Conservation (phyloP, 2,888 invertebrate species). For the Rhogogaster chlorosoma region DNA sequence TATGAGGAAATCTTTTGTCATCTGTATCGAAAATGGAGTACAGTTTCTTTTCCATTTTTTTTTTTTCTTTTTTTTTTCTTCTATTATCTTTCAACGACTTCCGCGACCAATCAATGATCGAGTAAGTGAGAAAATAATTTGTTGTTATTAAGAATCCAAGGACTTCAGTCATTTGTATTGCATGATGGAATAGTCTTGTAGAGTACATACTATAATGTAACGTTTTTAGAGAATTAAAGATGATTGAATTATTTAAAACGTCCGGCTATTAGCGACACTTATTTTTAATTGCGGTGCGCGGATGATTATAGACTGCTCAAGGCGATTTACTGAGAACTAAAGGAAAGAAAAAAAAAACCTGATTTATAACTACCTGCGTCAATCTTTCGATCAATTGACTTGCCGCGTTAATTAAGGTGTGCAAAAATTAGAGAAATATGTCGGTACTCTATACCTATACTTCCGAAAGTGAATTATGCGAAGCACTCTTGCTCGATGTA, state of each 20-base stretch:
- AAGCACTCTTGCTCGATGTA: slow-evolving; percentile 9
- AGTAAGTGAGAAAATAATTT: neutral
- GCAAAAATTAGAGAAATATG: neutral
- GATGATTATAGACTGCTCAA: neutral
- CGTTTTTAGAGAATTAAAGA: neutral
- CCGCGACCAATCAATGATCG: neutral
- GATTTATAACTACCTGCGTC: neutral
- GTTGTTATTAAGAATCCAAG: neutral
- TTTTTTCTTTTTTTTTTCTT: neutral
- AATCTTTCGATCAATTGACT: neutral
- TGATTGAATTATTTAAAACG: slow-evolving; percentile 25
- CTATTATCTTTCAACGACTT: neutral
- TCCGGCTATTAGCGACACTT: slow-evolving; percentile 10
- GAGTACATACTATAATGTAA: no score
- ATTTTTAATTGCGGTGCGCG: neutral
- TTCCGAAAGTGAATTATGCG: slow-evolving; percentile 7
- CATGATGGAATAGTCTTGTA: neutral
- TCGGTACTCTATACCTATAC: neutral
- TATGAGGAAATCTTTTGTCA: neutral
- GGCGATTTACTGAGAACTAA: neutral
- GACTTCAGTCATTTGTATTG: neutral
- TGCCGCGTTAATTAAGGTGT: neutral
- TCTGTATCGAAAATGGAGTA: neutral
- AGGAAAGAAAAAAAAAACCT: neutral
- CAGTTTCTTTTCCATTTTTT: neutral